Percentiles rank a stretch among this genome's conserved stretches.
Evolutionary conservation across 37 sponge, comb jelly and placozoan genomes (phyloP).

Genomic region (Dysidea cf. avara): DNA sequence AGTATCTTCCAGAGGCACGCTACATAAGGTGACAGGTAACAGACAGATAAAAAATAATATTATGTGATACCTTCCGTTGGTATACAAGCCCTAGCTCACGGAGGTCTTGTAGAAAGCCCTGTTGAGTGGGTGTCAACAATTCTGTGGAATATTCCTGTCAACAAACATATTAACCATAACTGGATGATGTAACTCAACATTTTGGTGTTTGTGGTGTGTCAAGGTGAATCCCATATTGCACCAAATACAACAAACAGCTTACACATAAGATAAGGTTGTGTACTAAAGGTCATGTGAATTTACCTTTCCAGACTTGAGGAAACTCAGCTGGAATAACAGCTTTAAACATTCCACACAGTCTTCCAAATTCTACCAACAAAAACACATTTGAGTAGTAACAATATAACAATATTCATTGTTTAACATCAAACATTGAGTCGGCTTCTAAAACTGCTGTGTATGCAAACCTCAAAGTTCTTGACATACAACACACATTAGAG

Average conservation of each 20-base stretch:
- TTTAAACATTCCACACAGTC: constrained; percentile 77
- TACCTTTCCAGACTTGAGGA: constrained; percentile 83
- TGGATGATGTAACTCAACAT: not conserved
- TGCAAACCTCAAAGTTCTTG: constrained; percentile 1
- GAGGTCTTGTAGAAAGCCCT: constrained; percentile 77
- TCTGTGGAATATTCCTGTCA: constrained; percentile 84
- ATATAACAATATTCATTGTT: too few species aligned
- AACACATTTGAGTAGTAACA: too few species aligned
- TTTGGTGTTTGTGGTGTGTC: constrained; percentile 7
- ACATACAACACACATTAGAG: too few species aligned
- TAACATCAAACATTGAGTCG: too few species aligned
- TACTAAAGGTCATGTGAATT: not conserved
- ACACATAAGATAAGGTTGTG: too few species aligned
- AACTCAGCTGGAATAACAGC: constrained; percentile 89
- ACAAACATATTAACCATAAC: not conserved
- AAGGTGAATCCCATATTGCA: too few species aligned
- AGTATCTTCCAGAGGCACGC: constrained; percentile 80
- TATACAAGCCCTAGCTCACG: constrained; percentile 93
- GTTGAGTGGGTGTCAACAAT: constrained; percentile 74
- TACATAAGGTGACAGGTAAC: constrained; percentile 9
- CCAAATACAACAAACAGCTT: too few species aligned
- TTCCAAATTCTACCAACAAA: constrained; percentile 42
- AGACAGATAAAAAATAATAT: not conserved
- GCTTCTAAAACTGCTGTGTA: too few species aligned
- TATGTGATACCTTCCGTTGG: constrained; percentile 83